These are phyloP conservation scores for Colinus virginianus DNA, from an alignment of 2,113 vertebrate genomes.

Conservation along the genomic window DNA sequence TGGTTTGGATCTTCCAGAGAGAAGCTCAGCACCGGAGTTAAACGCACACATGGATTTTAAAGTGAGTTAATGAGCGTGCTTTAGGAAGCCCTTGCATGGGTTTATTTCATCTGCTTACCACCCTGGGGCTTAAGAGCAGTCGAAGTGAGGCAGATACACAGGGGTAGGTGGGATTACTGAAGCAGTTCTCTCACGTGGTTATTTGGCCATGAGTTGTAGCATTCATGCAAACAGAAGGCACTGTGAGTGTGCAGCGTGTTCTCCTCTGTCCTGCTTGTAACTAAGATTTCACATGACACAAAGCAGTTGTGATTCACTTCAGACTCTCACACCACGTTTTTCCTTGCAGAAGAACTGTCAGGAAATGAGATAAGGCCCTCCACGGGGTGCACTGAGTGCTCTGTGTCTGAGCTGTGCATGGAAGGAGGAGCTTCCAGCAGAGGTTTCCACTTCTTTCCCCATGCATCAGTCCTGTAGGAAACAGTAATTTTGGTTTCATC, in stretches of 20 bases:
- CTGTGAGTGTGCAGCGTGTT: neutral
- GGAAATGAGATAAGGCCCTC: neutral
- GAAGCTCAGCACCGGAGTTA: neutral
- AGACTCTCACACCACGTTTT: neutral
- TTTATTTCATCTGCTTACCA: neutral
- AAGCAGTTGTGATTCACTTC: rapidly evolving
- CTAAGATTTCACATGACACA: neutral
- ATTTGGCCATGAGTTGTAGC: neutral
- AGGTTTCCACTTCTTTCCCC: neutral
- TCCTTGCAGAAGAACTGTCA: neutral
- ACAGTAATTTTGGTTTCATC: neutral
- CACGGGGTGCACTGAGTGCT: rapidly evolving
- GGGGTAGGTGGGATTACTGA: neutral
- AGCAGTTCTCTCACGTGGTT: neutral
- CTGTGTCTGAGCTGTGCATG: neutral
- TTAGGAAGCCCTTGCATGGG: neutral
- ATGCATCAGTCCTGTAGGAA: neutral
- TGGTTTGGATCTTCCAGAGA: neutral
- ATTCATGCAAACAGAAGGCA: rapidly evolving
- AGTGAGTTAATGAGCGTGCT: neutral
- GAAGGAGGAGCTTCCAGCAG: neutral
- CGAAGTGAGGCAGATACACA: neutral
- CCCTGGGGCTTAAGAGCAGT: neutral
- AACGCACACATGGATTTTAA: rapidly evolving
- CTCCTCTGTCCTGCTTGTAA: neutral